These are phyloP conservation scores for Oscheius sp. DNA, from an alignment of 2,888 invertebrate genomes.

Conservation along the genomic window DNA sequence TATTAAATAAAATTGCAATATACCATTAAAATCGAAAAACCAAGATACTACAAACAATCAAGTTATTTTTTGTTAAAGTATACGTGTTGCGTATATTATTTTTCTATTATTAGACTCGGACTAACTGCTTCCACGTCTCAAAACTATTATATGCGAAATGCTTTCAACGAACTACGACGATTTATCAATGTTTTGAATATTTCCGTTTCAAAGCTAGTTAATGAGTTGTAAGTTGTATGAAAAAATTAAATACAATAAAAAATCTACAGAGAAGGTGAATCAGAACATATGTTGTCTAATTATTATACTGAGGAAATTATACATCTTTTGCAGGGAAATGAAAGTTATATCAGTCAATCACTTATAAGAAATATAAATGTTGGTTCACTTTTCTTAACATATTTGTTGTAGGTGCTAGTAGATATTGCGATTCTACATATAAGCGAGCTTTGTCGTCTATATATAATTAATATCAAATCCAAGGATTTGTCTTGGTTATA, in stretches of 20 bases:
- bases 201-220: not conserved
- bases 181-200: not conserved
- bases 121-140: not conserved
- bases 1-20: no score
- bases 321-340: not conserved
- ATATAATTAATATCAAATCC: not conserved
- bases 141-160: not conserved
- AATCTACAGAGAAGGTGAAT: not conserved
- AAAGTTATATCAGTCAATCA: not conserved
- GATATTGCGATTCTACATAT: not conserved
- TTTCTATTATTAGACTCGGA: not conserved
- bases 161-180: not conserved
- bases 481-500: no score
- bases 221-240: not conserved
- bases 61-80: no score
- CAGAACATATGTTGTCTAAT: not conserved
- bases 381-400: no score
- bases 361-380: not conserved
- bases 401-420: not conserved
- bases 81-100: no score
- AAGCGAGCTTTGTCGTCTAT: conserved; percentile 7
- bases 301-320: conserved; percentile 1
- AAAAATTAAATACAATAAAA: not conserved
- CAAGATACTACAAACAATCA: no score
- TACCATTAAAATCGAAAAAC: no score